Conservation (phyloP, 2,797 vertebrate genomes). For the Prunella strophiata region DNA sequence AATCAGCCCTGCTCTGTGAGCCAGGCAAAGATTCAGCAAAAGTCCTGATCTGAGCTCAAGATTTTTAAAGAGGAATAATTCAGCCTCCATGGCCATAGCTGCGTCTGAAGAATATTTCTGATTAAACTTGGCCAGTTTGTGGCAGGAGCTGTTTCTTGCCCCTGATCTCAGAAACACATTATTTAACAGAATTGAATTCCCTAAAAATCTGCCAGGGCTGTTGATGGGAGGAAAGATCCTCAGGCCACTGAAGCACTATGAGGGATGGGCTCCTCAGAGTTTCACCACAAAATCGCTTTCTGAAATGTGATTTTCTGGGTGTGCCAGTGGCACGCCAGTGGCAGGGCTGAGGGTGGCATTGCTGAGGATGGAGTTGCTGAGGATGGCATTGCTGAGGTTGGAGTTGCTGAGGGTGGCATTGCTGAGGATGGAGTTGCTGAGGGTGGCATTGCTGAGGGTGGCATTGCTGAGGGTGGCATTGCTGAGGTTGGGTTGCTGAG, state of each 20-base stretch:
- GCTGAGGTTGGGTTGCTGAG: background rate
- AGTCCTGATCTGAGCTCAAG: background rate
- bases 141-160: accelerated
- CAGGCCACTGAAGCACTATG: accelerated
- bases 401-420: too few relatives aligned
- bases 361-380: background rate
- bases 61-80: background rate
- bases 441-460: accelerated
- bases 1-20: background rate
- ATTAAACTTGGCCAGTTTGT: background rate
- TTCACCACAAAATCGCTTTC: background rate
- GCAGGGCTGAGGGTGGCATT: background rate
- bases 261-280: background rate
- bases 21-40: background rate
- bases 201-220: background rate
- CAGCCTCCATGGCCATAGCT: accelerated
- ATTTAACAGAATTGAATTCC: background rate
- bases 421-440: background rate
- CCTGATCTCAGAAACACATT: background rate
- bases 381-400: background rate
- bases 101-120: background rate
- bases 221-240: background rate
- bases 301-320: accelerated
- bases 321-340: too few relatives aligned
- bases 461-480: accelerated